phyloP scores from a whole-genome alignment of 2,888 invertebrate species.

The Eueremaeus valkanovi region DNA sequence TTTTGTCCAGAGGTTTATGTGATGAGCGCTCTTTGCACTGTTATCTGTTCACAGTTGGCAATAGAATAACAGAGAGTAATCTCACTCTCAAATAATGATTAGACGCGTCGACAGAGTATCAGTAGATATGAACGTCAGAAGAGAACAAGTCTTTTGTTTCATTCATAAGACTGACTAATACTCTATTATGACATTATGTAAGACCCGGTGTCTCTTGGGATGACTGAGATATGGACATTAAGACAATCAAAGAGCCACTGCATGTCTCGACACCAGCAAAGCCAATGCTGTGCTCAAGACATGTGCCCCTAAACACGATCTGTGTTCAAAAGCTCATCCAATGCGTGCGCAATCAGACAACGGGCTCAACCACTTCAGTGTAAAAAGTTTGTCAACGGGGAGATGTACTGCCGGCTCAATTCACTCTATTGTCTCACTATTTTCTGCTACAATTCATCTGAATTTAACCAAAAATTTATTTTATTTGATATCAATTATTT shows the following conservation, averaged over 20 bases:
- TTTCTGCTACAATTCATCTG: too few species aligned
- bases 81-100: constrained; percentile 6
- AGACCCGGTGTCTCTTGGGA: constrained; percentile 4
- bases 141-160: constrained; percentile 20
- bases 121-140: constrained; percentile 4
- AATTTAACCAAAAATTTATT: too few species aligned
- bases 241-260: background rate
- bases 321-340: background rate
- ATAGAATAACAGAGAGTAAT: background rate
- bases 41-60: background rate
- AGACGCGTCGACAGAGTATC: constrained; percentile 9
- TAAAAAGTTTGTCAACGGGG: background rate
- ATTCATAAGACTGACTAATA: constrained; percentile 20
- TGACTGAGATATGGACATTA: constrained; percentile 8
- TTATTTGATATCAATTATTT: too few species aligned
- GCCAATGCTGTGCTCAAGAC: constrained; percentile 21
- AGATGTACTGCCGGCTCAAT: too few species aligned
- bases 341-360: constrained; percentile 23
- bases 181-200: constrained; percentile 25
- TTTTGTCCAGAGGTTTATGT: background rate
- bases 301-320: constrained; percentile 30
- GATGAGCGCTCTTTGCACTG: background rate
- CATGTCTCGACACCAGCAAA: background rate
- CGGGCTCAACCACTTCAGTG: constrained; percentile 16
- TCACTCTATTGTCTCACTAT: too few species aligned